Evolutionary conservation across 1,140 invertebrate species (phyloP).

Genomic region (Helicoverpa zea): DNA sequence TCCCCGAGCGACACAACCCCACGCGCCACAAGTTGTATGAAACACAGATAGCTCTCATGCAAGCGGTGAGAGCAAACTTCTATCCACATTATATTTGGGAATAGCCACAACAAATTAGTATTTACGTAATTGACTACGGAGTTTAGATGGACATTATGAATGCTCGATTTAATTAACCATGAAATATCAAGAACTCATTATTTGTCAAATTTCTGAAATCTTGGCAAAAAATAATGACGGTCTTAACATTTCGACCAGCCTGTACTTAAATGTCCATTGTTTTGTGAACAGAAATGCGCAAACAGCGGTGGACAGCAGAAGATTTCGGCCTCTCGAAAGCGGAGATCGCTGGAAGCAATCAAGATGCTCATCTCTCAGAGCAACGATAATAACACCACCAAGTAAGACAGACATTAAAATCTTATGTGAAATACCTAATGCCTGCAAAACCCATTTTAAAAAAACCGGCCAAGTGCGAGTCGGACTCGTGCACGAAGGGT

Average conservation of each 20-base stretch:
- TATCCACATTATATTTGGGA: neutral
- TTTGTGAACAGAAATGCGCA: slow-evolving; percentile 62
- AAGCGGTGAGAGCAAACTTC: slow-evolving; percentile 58
- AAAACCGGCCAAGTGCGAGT: no score
- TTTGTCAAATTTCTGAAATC: no score
- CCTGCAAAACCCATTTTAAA: no score
- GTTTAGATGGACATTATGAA: no score
- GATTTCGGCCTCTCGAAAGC: slow-evolving; percentile 80
- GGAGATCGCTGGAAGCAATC: slow-evolving; percentile 64
- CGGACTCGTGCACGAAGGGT: no score
- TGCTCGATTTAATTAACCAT: no score
- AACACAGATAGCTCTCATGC: slow-evolving; percentile 83
- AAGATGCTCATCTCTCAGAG: neutral
- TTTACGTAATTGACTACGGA: no score
- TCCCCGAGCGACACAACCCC: slow-evolving; percentile 92
- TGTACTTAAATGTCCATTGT: neutral
- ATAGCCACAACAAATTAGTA: no score
- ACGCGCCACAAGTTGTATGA: slow-evolving; percentile 88
- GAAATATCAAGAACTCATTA: no score
- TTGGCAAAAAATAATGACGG: no score
- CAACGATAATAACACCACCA: neutral
- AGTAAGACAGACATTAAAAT: neutral
- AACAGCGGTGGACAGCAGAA: slow-evolving; percentile 53
- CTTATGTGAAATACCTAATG: no score
- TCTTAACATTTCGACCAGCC: no score